Percentiles rank a stretch among this genome's conserved stretches.
These are phyloP conservation scores for Drosophila limbata DNA, from an alignment of 2,888 invertebrate species.

Conservation along the genomic window DNA sequence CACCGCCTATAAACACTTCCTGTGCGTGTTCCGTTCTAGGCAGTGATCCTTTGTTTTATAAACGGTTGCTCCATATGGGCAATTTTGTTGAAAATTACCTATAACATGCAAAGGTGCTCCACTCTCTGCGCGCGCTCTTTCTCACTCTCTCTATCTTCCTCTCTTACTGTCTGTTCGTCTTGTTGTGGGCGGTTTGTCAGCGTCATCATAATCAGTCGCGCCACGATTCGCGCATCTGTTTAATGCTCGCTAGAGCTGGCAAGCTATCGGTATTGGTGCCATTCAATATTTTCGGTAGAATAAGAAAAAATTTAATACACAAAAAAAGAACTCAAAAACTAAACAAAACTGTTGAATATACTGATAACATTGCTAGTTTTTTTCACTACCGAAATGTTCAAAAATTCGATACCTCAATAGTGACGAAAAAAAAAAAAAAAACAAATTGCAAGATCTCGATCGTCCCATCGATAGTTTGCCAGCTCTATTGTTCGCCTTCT, in stretches of 20 bases:
- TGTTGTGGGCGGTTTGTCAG: constrained; percentile 68
- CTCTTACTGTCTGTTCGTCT: constrained; percentile 18
- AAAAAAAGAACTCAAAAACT: neutral
- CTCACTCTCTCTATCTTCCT: constrained; percentile 3
- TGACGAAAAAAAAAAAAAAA: no score
- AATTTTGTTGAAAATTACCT: constrained; percentile 32
- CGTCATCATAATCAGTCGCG: constrained; percentile 64
- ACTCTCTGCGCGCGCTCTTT: neutral
- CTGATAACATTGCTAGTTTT: neutral
- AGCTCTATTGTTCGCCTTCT: neutral
- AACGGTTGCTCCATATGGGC: constrained; percentile 42
- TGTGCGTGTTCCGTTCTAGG: constrained; percentile 68
- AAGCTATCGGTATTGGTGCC: neutral
- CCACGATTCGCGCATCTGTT: constrained; percentile 67
- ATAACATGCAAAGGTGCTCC: constrained; percentile 30
- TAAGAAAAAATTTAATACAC: neutral
- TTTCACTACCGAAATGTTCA: no score
- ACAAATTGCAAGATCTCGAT: neutral
- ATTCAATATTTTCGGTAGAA: neutral
- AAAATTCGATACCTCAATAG: neutral
- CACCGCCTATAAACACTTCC: constrained; percentile 58
- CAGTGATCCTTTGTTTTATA: constrained; percentile 65
- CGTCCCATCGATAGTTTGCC: neutral
- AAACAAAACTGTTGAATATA: neutral
- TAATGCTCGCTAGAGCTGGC: constrained; percentile 36